These are phyloP conservation scores for Gasterosteus aculeatus DNA, from an alignment of 2,113 vertebrate species.

Conservation along the genomic window DNA sequence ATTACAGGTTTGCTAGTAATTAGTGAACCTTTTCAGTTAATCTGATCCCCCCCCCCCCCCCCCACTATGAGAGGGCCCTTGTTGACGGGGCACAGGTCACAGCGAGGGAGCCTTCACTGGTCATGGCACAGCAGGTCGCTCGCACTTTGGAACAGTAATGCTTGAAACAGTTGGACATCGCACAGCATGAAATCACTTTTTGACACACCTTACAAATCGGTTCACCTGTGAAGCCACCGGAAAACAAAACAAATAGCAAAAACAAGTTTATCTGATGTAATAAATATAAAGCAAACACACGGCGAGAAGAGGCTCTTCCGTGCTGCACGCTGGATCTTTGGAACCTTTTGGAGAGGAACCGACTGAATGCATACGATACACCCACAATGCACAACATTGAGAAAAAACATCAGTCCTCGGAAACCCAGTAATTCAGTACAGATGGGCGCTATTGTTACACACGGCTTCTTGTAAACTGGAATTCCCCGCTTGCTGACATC, in stretches of 20 bases:
- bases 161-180: slow-evolving; percentile 57
- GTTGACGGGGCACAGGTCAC: background rate
- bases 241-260: background rate
- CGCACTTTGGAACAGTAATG: slow-evolving; percentile 68
- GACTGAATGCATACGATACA: slow-evolving; percentile 47
- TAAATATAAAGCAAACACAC: slow-evolving; percentile 47
- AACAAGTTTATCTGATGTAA: slow-evolving; percentile 32
- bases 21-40: slow-evolving; percentile 20
- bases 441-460: slow-evolving; percentile 46
- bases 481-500: slow-evolving; percentile 38
- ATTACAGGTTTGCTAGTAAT: slow-evolving; percentile 21
- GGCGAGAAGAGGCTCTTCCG: slow-evolving; percentile 49
- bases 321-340: slow-evolving; percentile 43
- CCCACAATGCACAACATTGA: slow-evolving; percentile 49
- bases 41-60: background rate
- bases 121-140: slow-evolving; percentile 76
- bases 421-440: slow-evolving; percentile 49
- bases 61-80: background rate
- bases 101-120: background rate
- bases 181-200: slow-evolving; percentile 65
- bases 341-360: slow-evolving; percentile 29
- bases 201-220: slow-evolving; percentile 67
- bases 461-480: slow-evolving; percentile 25
- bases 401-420: slow-evolving; percentile 38
- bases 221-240: slow-evolving; percentile 39